Evolutionary conservation across 2,888 invertebrate species (phyloP).

Genomic region (Dolichopus griseipennis): DNA sequence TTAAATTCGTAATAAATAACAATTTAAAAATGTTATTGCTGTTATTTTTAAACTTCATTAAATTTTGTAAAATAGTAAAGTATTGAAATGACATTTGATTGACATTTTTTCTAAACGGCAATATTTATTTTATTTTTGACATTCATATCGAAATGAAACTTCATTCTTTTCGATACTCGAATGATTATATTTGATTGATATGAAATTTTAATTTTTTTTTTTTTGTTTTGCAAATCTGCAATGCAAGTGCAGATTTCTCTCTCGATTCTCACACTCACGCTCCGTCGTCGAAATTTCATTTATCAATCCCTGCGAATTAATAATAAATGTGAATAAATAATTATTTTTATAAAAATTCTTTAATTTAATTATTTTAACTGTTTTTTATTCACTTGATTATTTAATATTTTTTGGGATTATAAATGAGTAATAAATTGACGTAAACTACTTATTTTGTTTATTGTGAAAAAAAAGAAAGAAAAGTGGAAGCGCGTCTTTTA

Average conservation of each 20-base stretch:
- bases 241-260: background rate
- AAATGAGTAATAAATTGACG: background rate
- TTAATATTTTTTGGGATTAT: background rate
- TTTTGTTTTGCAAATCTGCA: constrained; percentile 1
- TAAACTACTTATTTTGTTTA: background rate
- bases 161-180: too few species aligned
- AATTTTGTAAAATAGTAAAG: too few species aligned
- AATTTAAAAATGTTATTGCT: too few species aligned
- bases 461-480: background rate
- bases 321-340: background rate
- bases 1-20: too few species aligned
- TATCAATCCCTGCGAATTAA: background rate
- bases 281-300: background rate
- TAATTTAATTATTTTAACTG: background rate
- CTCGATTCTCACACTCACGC: background rate
- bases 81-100: too few species aligned
- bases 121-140: too few species aligned
- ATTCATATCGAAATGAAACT: too few species aligned
- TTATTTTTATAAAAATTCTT: background rate
- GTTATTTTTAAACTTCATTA: too few species aligned
- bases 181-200: too few species aligned
- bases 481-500: constrained; percentile 6
- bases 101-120: too few species aligned
- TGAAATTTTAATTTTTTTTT: background rate
- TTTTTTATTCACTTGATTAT: background rate